Base-by-base conservation (phyloP, 2,888 invertebrate genomes). In the Flexamia atlantica region DNA sequence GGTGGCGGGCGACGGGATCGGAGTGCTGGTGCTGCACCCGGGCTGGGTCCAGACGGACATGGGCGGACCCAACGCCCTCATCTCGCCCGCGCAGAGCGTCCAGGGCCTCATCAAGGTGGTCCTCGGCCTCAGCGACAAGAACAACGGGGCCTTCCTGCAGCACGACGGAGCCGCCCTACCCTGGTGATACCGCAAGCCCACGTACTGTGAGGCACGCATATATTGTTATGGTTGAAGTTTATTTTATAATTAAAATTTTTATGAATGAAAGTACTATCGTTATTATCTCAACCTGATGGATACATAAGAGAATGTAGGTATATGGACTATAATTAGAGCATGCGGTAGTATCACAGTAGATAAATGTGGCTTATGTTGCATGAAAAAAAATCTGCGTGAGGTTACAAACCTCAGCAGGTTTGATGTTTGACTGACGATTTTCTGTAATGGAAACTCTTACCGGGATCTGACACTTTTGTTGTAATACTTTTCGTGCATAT, bases 41-140 rank as follows among this genome's bases (percentile, higher is more conserved):
- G 98, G 98, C 1, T 98, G 97, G 98, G 97, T 98, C 9, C 93
- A 94, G 89, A 98, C 98, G 0, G 95, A 95, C 86, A 95, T 98
- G 96, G 98, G 98, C 5, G 97, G 97, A 5, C 90, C 92, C 57
- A 94, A 93, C 87, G 98, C 97, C 0, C 94, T 95, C 0, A 90
- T 97, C 42, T 94, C 94, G 80, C 91, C 96, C 0, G 92, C 94
- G 32, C 92, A 93, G 0, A 95, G 96, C 89, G 93, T 94, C 7
- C 88, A 89, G 0, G 92, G 92, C 20, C 94, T 98, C 84, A 90
- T 97, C 20, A 90, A 92, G 9, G 94, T 95, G 2, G 90, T 98
- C 57, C 89, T 90, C 53, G 91, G 91, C 1, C 91, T 97, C 5
- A 91, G 92, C 36, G 93, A 94, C 86, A 89, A 90, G 7, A 93